Base-by-base conservation (phyloP, 2,113 vertebrate genomes). In the Nipponia nippon region DNA sequence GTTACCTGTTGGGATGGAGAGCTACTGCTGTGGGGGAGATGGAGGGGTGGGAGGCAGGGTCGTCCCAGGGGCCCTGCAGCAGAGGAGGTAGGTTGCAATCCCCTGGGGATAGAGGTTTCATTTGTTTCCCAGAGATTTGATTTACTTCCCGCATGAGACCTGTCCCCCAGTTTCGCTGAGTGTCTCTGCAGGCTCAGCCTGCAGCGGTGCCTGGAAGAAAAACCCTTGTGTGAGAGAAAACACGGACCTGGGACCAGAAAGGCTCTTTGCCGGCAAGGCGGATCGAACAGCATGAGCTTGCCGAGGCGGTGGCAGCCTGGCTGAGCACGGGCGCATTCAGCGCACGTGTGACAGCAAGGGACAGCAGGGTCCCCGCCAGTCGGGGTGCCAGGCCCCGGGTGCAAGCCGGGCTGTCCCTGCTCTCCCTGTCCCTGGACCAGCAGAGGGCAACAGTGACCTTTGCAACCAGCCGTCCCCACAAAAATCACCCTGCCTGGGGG, bases 401-500 rank as follows among this genome's bases (percentile, higher is more conserved):
- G 58, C 26, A 22, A 75, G 11, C 40, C 0, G 6, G 10, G 36
- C 70, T 84, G 75, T 75, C 85, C 92, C 85, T 8, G 13, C 42
- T 93, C 40, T 85, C 93, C 93, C 18, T 73, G 87, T 94, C 91
- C 93, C 80, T 29, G 92, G 70, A 53, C 96, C 96, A 97, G 91
- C 42, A 94, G 98, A 97, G 97, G 97, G 97, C 97, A 96, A 96
- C 95, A 97, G 95, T 98, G 98, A 97, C 89, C 97, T 92, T 89
- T 87, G 59, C 85, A 95, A 78, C 52, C 7, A 3, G 44, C 10
- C 58, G 63, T 62, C 96, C 96, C 93, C 93, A 66, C 75, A 96
- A 40, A 42, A 59, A 16, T 12, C 87, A 3, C 56, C 79, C 27
- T 6, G n/a, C 65, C 0, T 7, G 1, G 25, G 52, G 52, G 12